Evolutionary conservation across 2,113 vertebrate species (phyloP), one percentile per base, ranked within the genome.

Genomic region (Percina caprodes): DNA sequence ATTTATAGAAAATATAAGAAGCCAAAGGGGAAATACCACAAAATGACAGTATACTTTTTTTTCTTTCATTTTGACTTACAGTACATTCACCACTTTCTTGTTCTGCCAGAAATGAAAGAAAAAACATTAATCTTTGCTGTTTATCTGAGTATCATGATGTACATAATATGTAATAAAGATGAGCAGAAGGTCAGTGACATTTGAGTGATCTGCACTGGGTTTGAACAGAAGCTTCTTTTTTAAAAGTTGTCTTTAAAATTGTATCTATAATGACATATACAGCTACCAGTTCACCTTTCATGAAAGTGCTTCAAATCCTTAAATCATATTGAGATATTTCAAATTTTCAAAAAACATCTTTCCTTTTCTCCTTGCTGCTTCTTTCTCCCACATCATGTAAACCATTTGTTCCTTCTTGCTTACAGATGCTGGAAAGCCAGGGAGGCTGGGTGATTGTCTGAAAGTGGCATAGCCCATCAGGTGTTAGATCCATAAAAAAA

Each of bases 51-150:
- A 3, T 48, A n/a, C 19, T 0, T 23, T 58, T 68, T 48, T 23
- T 70, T 63, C 54, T 23, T 48, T 67, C 24, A 74, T 11, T 63
- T 70, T 68, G 51, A 70, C 66, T 56, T 39, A 49, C 9, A 75
- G 71, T 68, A 4, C 4, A 54, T 58, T 56, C 18, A 23, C 19
- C n/a, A 46, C 68, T 58, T 66, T 79, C 26, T 56, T 74, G 12
- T 68, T 14, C 24, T 68, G 77, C 54, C 70, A 68, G 60, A 75
- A 65, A 52, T 61, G 9, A 83, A 77, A 63, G 49, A 52, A 67
- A 89, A 89, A 79, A 77, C 35, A 77, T 60, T 51, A 1, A 26
- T 69, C 18, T 66, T 79, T 75, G 72, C 74, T 54, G 26, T 11
- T 71, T 54, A 59, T 66, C 45, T 67, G 42, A n/a, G 42, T 24